These are phyloP conservation scores for Acyrthosiphon pisum DNA, from an alignment of 1,140 invertebrate genomes.

Conservation along the genomic window DNA sequence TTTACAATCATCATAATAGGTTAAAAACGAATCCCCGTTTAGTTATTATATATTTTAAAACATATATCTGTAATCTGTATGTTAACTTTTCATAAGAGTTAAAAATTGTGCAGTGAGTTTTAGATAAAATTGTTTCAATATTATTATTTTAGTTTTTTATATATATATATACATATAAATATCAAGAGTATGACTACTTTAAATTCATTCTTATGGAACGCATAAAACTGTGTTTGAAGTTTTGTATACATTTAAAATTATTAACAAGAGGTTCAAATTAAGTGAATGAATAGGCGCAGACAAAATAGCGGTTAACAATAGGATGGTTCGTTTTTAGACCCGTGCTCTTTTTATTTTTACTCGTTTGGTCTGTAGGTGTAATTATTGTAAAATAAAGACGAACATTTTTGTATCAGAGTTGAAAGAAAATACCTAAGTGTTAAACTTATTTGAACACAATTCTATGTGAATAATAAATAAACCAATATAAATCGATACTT, in stretches of 20 bases:
- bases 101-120: too few species aligned
- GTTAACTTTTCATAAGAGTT: too few species aligned
- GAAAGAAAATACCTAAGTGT: neutral
- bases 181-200: neutral
- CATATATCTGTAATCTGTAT: too few species aligned
- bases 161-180: neutral
- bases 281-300: neutral
- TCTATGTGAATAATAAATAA: conserved; percentile 18
- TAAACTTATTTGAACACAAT: neutral
- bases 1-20: too few species aligned
- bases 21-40: too few species aligned
- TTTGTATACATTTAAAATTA: neutral
- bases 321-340: neutral
- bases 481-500: neutral
- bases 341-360: neutral
- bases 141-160: neutral
- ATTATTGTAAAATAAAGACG: conserved; percentile 9
- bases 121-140: neutral
- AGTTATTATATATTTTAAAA: too few species aligned
- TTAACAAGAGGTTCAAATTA: conserved; percentile 47
- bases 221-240: neutral
- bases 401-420: neutral
- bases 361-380: neutral
- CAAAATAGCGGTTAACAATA: conserved; percentile 19
- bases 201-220: neutral